Conservation (phyloP, 2,113 vertebrate genomes). For the Pogona vitticeps region DNA sequence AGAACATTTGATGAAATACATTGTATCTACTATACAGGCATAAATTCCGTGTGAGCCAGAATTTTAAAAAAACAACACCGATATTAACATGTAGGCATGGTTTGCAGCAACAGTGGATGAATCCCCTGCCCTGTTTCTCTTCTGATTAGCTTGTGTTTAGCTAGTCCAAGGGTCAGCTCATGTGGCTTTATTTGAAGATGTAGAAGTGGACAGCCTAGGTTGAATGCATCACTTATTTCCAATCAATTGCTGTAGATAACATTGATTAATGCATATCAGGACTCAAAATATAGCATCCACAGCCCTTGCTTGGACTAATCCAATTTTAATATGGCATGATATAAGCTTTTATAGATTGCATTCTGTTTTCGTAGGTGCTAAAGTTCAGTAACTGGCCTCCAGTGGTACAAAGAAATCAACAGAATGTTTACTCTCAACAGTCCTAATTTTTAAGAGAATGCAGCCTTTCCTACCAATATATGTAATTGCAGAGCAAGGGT, state of each 20-base stretch:
- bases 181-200: neutral
- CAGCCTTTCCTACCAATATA: neutral
- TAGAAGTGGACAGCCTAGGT: neutral
- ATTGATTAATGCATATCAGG: neutral
- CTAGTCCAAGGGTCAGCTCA: neutral
- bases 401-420: no score
- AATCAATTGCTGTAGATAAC: neutral
- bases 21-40: neutral
- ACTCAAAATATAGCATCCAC: neutral
- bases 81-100: neutral
- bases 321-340: neutral
- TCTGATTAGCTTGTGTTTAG: neutral
- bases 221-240: neutral
- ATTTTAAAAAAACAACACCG: neutral
- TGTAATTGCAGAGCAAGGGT: neutral
- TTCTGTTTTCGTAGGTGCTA: neutral
- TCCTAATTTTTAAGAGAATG: neutral
- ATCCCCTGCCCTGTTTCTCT: neutral
- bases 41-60: neutral
- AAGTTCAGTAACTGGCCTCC: neutral
- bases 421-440: neutral
- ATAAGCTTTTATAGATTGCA: neutral
- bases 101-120: neutral
- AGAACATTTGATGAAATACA: slow-evolving; percentile 1
- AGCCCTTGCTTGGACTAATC: neutral